Evolutionary conservation across 2,113 vertebrate species (phyloP), one percentile per base, ranked within the genome.

Genomic region (Mixornis gularis): DNA sequence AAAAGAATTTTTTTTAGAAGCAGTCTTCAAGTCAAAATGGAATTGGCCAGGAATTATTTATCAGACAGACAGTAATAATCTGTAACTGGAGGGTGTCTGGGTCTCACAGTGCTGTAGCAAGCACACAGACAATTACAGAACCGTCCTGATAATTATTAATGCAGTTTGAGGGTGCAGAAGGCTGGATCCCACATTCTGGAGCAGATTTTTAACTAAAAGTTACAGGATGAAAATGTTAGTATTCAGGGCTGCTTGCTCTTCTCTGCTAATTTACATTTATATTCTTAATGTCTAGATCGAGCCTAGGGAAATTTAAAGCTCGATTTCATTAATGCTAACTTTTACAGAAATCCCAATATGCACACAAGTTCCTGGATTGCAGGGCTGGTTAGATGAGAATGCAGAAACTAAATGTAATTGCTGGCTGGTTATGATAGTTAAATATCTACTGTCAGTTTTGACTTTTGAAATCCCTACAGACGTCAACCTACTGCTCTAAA

Each of bases 201-300:
- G 55, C 91, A 92, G 84, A 82, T 90, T 95, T 97, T 95, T 70
- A 97, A 96, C 92, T 94, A 86, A 89, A 93, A 96, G 79, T 87
- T 96, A 89, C 83, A n/a, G 89, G 70, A 95, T 66, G 58, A 81
- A 92, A 96, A 80, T 85, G 85, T 97, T 97, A 88, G 95, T 95
- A 98, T 98, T 97, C 97, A 96, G 68, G 89, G 78, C 97, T 94
- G 89, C 90, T 94, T 78, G 86, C 96, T 96, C 93, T 94, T 95
- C 94, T 93, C 91, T 97, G 92, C 96, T 97, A 97, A 98, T 97
- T 98, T 98, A 96, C 97, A 97, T 98, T 98, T 98, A 97, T 96
- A 97, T 97, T 97, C 96, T 97, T 98, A 97, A 97, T 96, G 95
- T 96, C 94, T 97, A 94, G 90, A 87, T 96, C 95, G 96, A 97